These are phyloP conservation scores for Cephus pulcher DNA, from an alignment of 2,888 invertebrate genomes.

Conservation along the genomic window DNA sequence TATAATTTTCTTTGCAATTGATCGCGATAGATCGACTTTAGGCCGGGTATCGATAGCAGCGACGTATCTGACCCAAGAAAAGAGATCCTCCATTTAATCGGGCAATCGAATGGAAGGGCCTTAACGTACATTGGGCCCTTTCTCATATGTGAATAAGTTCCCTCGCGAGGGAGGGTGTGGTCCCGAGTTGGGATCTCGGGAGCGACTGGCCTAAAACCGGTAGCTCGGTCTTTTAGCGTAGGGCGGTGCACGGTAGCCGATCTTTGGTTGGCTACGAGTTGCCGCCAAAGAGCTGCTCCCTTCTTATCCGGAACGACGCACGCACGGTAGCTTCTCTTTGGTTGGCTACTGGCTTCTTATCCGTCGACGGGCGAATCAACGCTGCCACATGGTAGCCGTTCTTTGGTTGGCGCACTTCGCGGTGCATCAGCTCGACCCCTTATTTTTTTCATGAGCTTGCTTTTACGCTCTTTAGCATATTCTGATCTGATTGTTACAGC, in stretches of 20 bases:
- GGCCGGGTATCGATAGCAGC: background rate
- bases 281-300: slow-evolving; percentile 31
- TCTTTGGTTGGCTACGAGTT: slow-evolving; percentile 61
- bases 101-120: slow-evolving; percentile 24
- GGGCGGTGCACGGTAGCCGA: slow-evolving; percentile 65
- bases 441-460: background rate
- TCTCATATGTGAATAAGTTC: slow-evolving; percentile 25
- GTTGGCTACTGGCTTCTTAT: slow-evolving; percentile 48
- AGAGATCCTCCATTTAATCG: background rate
- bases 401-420: background rate
- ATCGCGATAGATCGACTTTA: background rate
- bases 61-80: background rate
- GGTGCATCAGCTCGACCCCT: background rate
- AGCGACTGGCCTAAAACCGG: slow-evolving; percentile 62
- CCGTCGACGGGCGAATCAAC: slow-evolving; percentile 20
- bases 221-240: slow-evolving; percentile 59
- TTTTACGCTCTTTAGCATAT: background rate
- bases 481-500: background rate
- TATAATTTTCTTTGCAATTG: background rate
- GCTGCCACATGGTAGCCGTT: background rate
- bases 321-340: slow-evolving; percentile 52
- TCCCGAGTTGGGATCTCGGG: slow-evolving; percentile 39
- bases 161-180: slow-evolving; percentile 49
- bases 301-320: slow-evolving; percentile 37
- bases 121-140: slow-evolving; percentile 18